A percentile compares a stretch with the other conserved stretches of the same genome.
Evolutionary conservation across 2,113 vertebrate genomes (phyloP).

Genomic region (Burhinus bistriatus): DNA sequence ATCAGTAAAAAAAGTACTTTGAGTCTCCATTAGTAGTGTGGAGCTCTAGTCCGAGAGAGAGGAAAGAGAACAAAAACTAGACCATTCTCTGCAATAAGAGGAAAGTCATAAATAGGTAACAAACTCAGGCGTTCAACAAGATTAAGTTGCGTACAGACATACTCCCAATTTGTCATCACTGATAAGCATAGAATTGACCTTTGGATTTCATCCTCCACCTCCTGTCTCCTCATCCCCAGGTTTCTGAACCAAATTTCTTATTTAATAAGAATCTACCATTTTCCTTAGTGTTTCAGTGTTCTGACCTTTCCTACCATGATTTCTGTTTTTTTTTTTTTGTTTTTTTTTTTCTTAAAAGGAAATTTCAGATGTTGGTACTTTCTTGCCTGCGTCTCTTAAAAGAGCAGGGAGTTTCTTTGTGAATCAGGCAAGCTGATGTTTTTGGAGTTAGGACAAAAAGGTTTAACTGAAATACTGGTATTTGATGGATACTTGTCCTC

Average conservation of each 20-base stretch:
- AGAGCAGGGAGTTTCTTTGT: neutral
- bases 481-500: neutral
- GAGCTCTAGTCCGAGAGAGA: neutral
- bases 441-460: neutral
- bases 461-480: neutral
- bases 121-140: fast-evolving
- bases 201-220: neutral
- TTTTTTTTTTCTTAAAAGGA: neutral
- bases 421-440: neutral
- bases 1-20: neutral
- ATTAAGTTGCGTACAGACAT: neutral
- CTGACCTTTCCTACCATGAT: neutral
- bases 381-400: neutral
- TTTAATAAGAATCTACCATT: neutral
- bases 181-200: neutral
- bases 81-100: neutral
- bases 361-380: neutral
- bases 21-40: neutral
- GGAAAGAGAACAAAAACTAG: neutral
- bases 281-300: neutral
- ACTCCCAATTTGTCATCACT: neutral
- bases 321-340: no score
- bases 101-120: fast-evolving
- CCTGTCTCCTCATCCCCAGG: neutral
- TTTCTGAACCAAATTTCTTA: neutral